Evolutionary conservation across 2,797 vertebrate species (phyloP), one percentile per base, ranked within the genome.

Genomic region (Galagoides demidoff): DNA sequence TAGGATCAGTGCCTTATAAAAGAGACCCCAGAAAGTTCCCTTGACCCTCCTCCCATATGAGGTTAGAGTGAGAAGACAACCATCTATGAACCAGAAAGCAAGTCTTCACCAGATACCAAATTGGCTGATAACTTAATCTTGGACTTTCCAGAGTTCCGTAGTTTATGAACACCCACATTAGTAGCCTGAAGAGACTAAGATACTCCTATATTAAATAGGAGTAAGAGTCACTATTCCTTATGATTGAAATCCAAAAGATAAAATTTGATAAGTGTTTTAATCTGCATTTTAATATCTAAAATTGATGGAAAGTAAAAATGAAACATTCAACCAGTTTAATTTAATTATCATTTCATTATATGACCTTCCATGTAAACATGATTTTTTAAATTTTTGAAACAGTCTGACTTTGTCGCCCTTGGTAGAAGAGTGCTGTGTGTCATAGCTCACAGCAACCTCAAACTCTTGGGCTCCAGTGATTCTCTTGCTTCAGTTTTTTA

Each of bases 171-270:
- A 92, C 22, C 37, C 25, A 78, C 45, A 29, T 78, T 57, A 27
- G 31, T 0, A 74, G 57, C 49, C 57, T 90, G 27, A 66, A 59
- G 16, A 77, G 45, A 91, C 37, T 31, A 39, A 52, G 52, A 25
- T 2, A 27, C 23, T 74, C n/a, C 34, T 22, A 66, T 49, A 81
- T 27, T 81, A 79, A 92, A 77, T 22, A 64, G 25, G 52, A 84
- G 71, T 84, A 94, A 92, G 43, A 68, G 73, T 59, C 39, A 55
- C 52, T 63, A 86, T 34, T 74, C 13, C 43, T 92, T 89, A 91
- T 55, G 71, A 74, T 7, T 92, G 55, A 88, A 96, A 70, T 90
- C 39, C 13, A 85, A 45, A 92, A 82, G 79, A n/a, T 93, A 92
- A 86, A 89, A 45, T 61, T 71, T 31, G 45, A 17, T 5, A 95